Conservation (phyloP, 2,888 invertebrate species). For the Napeogenes inachia region DNA sequence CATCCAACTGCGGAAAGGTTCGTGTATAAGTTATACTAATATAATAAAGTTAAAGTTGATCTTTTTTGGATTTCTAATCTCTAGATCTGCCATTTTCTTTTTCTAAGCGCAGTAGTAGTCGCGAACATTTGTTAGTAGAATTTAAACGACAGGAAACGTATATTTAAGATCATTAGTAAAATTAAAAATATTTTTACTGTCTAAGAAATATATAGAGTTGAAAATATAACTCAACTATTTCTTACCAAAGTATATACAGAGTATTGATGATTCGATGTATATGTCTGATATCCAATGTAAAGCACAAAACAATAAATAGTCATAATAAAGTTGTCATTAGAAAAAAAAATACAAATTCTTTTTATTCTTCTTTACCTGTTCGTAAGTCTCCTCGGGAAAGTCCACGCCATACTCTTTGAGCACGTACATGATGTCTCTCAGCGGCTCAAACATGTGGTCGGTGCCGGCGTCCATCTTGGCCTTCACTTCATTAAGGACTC, state of each 20-base stretch:
- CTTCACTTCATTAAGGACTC: constrained; percentile 88
- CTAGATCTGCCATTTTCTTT: too few species aligned
- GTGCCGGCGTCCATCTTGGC: constrained; percentile 81
- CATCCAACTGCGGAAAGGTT: constrained; percentile 70
- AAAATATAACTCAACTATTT: constrained; percentile 6
- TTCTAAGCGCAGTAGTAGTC: too few species aligned
- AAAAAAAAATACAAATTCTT: neutral
- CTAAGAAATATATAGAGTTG: neutral
- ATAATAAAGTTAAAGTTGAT: neutral
- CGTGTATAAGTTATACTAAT: neutral
- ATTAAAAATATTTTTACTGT: too few species aligned
- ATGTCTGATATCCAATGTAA: constrained; percentile 39
- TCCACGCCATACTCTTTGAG: constrained; percentile 91
- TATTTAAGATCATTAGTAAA: too few species aligned
- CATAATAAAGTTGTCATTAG: constrained; percentile 1
- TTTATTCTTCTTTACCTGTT: constrained; percentile 74
- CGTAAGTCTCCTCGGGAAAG: constrained; percentile 86
- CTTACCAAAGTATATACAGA: constrained; percentile 69
- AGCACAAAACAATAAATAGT: constrained; percentile 27
- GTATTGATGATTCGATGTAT: constrained; percentile 45
- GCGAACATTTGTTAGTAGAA: too few species aligned
- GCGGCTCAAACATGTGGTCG: constrained; percentile 93
- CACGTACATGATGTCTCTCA: constrained; percentile 90
- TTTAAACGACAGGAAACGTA: too few species aligned
- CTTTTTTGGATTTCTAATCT: too few species aligned